A percentile compares a stretch with the other conserved stretches of the same genome.
phyloP scores from a whole-genome alignment of 1,140 invertebrate genomes.

The Batillaria attramentaria region DNA sequence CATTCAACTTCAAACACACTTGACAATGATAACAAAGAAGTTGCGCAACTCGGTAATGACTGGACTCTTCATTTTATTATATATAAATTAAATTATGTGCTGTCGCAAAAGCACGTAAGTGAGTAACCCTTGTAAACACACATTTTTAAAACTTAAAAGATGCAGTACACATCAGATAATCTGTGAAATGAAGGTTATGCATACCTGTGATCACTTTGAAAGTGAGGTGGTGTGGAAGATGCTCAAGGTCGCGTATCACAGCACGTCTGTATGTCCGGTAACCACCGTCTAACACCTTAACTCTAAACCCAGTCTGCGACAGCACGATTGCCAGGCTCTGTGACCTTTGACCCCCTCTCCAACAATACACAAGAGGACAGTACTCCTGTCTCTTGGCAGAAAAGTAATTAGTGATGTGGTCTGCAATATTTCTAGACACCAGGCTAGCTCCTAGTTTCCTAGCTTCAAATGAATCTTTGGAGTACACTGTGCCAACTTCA shows the following conservation, averaged over 20 bases:
- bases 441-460: constrained; percentile 41
- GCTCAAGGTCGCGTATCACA: constrained; percentile 36
- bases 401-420: constrained; percentile 40
- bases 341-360: constrained; percentile 50
- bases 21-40: too few relatives aligned
- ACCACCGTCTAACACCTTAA: constrained; percentile 40
- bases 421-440: constrained; percentile 39
- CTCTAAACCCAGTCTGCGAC: constrained; percentile 46
- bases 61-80: too few relatives aligned
- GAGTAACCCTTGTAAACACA: too few relatives aligned
- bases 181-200: constrained; percentile 27
- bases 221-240: constrained; percentile 39
- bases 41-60: too few relatives aligned
- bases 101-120: too few relatives aligned
- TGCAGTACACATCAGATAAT: too few relatives aligned
- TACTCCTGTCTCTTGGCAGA: constrained; percentile 41
- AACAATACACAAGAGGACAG: constrained; percentile 48
- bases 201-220: constrained; percentile 48
- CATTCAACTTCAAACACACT: too few relatives aligned
- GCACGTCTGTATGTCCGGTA: constrained; percentile 45
- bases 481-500: constrained; percentile 43
- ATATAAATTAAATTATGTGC: too few relatives aligned
- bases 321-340: constrained; percentile 43
- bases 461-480: constrained; percentile 35
- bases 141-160: too few relatives aligned